A percentile compares a stretch with the other conserved stretches of the same genome.
These are phyloP conservation scores for Taenaris catops DNA, from an alignment of 2,888 invertebrate genomes.

Conservation along the genomic window DNA sequence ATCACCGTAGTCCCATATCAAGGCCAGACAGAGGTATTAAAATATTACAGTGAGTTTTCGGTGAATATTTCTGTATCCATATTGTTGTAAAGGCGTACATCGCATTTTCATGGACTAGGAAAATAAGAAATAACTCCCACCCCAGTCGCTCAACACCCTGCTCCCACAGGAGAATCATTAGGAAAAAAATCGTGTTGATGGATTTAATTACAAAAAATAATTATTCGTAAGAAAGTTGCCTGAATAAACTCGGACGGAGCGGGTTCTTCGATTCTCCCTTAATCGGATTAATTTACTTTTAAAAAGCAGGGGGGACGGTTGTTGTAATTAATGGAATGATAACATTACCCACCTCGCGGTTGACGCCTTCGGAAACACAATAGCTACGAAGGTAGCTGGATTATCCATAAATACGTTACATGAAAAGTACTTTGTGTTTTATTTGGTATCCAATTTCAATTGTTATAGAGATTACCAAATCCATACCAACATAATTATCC, in stretches of 20 bases:
- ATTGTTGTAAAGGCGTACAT: slow-evolving; percentile 28
- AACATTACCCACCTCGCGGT: slow-evolving; percentile 75
- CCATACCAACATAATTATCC: too few relatives aligned
- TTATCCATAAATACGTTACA: slow-evolving; percentile 25
- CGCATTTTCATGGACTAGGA: slow-evolving; percentile 31
- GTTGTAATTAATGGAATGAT: slow-evolving; percentile 79
- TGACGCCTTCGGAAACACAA: slow-evolving; percentile 54
- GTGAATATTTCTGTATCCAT: slow-evolving; percentile 29
- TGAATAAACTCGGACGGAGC: slow-evolving; percentile 76
- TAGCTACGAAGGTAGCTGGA: slow-evolving; percentile 33
- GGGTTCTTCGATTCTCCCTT: slow-evolving; percentile 77
- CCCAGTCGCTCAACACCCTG: slow-evolving; percentile 35
- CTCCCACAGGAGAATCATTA: slow-evolving; percentile 76
- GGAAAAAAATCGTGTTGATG: slow-evolving; percentile 79
- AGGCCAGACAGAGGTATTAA: too few relatives aligned
- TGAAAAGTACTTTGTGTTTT: too few relatives aligned
- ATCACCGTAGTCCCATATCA: too few relatives aligned
- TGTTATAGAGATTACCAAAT: too few relatives aligned
- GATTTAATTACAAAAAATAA: slow-evolving; percentile 81
- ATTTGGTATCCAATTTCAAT: too few relatives aligned
- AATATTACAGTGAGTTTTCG: too few relatives aligned
- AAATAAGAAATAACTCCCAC: slow-evolving; percentile 46
- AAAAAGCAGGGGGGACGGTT: slow-evolving; percentile 71
- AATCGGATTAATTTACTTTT: slow-evolving; percentile 80
- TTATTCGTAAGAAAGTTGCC: slow-evolving; percentile 77